Base-by-base conservation (phyloP, 2,888 invertebrate species). In the Nymphalis polychloros region DNA sequence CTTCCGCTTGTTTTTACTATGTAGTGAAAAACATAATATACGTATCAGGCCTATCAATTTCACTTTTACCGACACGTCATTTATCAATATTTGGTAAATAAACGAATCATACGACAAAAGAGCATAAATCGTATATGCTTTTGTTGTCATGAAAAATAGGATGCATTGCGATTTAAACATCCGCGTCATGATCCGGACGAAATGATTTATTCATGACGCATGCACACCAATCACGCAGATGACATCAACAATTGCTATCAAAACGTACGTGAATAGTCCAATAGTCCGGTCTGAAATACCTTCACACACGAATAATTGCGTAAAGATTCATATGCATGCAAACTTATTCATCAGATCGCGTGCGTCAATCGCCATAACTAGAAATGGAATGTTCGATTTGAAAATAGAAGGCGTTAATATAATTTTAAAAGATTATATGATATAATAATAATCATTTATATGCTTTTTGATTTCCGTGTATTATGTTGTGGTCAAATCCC, bases 151-250 rank as follows among this genome's bases (percentile, higher is more conserved):
- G 55, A 67, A 62, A 67, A 61, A 47, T 61, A 49, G 35, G 55
- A 57, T 62, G 66, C 55, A 67, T 61, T 20, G 61, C 61, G 53
- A 66, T 66, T 66, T 55, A 61, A 49, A 66, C 48, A 61, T 66
- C 53, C 61, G 66, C 61, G 60, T 61, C 61, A 66, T 61, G 53
- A 47, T 64, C 55, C 57, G 35, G n/a, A 31, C 57, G 17, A 46
- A 62, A 67, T 67, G 61, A 62, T 67, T 72, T 72, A 74, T 74
- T 73, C 74, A 74, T 74, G 72, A 73, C 68, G 55, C 70, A 67
- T 62, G 52, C 57, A 66, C 60, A 57, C 66, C 66, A 64, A 72
- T 67, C 72, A 63, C 61, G 67, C 66, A 70, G 71, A 73, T 74
- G 74, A 73, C 74, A 73, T 73, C 74, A 73, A 73, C 70, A 49